Evolutionary conservation across 2,797 vertebrate genomes (phyloP), one percentile per base, ranked within the genome.

Genomic region (Hippopotamyrus pictus): DNA sequence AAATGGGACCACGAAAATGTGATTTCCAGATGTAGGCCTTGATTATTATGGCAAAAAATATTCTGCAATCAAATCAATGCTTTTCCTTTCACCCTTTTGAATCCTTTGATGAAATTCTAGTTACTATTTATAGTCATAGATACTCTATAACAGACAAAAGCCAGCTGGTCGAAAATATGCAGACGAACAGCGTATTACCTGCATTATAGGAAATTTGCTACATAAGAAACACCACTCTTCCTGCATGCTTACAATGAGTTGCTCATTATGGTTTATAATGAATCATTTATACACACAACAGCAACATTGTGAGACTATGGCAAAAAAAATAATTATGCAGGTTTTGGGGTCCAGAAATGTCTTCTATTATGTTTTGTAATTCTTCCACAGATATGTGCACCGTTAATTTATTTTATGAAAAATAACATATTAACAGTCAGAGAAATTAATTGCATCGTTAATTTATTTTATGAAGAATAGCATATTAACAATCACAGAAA

Each of bases 21-120:
- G 93, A 95, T 94, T 94, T 46, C 82, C 82, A 90, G 89, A 90
- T 88, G 89, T 85, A 86, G 94, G 92, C 91, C 86, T 86, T 93
- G 82, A 89, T 93, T 44, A 93, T 86, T 89, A 92, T 91, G 93
- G 76, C 65, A 90, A 93, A 91, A 94, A 93, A 94, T 91, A 83
- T 22, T 92, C 90, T 88, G 88, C 88, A 89, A 90, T 90, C 92
- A 92, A 91, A 92, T 90, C 50, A 91, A 88, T 59, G 92, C 91
- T 90, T 65, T 62, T 90, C 79, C 83, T 88, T 90, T 89, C 89
- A 48, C 86, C 54, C 14, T 88, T 54, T 53, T 88, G 53, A 79
- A 83, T 82, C 33, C 85, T 85, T 44, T 62, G 82, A 86, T 88
- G 48, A 89, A 89, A 92, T 92, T 7, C 37, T 93, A 82, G 89